Base-by-base conservation (phyloP, 2,797 vertebrate genomes). In the Simalia tracyae region DNA sequence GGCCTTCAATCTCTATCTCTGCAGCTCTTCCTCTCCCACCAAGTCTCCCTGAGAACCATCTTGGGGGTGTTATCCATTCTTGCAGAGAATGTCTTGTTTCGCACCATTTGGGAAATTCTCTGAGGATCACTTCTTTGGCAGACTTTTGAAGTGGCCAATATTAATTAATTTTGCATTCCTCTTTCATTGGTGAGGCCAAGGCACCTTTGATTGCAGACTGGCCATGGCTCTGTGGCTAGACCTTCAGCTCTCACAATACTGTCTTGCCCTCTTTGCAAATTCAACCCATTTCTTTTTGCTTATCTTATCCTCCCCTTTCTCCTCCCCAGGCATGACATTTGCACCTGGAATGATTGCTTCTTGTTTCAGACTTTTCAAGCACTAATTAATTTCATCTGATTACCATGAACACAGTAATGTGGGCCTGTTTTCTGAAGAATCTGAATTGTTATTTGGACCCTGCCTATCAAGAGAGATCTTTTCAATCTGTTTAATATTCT, bases 371-470 rank as follows among this genome's bases (percentile, higher is more conserved):
- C 93, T 96, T 97, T 95, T 96, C 96, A 97, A 96, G 96, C 95
- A 96, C 94, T 96, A 96, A 97, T 97, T 96, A 97, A 96, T 96
- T 97, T 96, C 95, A 95, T 96, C 96, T 96, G 96, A 96, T 96
- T 96, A 95, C 95, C 96, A 96, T 95, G 93, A 97, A 95, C 95
- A 95, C 95, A 94, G 7, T 0, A 90, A 95, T 94, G 94, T 92
- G 96, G 96, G 96, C 96, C 95, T 94, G 95, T 93, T 97, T 97
- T 96, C 5, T 46, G 84, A 94, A 96, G 96, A 96, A 93, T 93
- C 93, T 94, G 96, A 95, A 94, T 95, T 96, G 95, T 96, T 95
- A 95, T 96, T 96, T 95, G 95, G 96, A 95, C 88, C 95, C 95
- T 91, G 93, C 90, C 94, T 96, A 92, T 93, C 93, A 93, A 96